Conservation (phyloP, 1,140 invertebrate species). For the Aplysia californica region DNA sequence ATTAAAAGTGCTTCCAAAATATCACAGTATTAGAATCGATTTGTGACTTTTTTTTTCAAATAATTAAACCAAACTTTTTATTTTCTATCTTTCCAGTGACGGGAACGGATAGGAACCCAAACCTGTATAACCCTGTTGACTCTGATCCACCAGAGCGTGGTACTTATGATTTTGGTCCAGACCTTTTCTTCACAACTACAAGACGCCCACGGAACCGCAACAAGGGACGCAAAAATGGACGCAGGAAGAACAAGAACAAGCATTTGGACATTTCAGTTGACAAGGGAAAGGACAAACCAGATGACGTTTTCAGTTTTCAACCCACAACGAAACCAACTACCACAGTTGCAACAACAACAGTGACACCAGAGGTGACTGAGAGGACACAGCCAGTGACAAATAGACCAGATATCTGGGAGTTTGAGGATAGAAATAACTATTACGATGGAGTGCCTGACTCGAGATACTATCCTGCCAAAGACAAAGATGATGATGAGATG, state of each 20-base stretch:
- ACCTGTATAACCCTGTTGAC: too few species aligned
- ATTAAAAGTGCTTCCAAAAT: too few species aligned
- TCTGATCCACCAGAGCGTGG: neutral
- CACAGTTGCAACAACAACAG: slow-evolving; percentile 15
- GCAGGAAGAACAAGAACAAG: slow-evolving; percentile 15
- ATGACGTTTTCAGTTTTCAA: too few species aligned
- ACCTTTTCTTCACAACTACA: slow-evolving; percentile 21
- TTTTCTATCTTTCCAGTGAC: too few species aligned
- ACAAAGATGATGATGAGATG: slow-evolving; percentile 1
- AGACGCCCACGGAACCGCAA: neutral
- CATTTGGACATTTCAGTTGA: too few species aligned
- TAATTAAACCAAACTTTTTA: too few species aligned
- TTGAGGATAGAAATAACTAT: neutral
- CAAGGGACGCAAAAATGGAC: slow-evolving; percentile 14
- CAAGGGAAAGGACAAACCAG: slow-evolving; percentile 19
- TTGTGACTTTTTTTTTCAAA: too few species aligned
- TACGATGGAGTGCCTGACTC: neutral
- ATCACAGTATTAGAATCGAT: too few species aligned
- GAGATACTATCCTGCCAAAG: neutral
- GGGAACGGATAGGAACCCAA: too few species aligned
- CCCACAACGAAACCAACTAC: too few species aligned
- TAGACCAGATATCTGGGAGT: neutral
- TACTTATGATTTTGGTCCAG: neutral
- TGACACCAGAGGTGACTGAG: too few species aligned
- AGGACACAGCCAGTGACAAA: neutral